Base-by-base conservation (phyloP, 2,888 invertebrate genomes). In the Leucoptera coffeella region DNA sequence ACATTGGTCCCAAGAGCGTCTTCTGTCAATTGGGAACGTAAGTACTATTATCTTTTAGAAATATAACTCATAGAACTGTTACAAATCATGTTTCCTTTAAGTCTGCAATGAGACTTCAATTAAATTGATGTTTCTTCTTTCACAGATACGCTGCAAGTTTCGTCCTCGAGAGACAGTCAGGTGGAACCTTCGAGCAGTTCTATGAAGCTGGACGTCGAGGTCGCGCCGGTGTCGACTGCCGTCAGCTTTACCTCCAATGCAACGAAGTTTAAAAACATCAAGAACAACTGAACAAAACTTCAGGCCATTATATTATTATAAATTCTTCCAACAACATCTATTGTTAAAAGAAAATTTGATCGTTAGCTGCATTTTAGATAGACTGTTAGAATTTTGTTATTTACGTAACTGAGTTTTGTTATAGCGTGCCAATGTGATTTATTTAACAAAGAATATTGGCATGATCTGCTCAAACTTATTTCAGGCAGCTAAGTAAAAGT, bases 1-100 rank as follows among this genome's bases (percentile, higher is more conserved):
- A 89, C 49, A 80, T 83, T 36, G 83, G 83, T 59, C 74, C 84
- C 60, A 75, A 83, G 72, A 86, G 87, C 43, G 81, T 92, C 41
- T 89, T 91, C 77, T 92, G 92, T 47, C 90, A 92, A 61, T 75
- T 92, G 42, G 91, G 90, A 82, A 87, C 88, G 91, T 92, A 67
- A 84, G 89, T 80, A 4, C 25, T 7, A 21, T 8, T 26, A 3
- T 19, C 27, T 28, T 10, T 17, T 12, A 10, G 6, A 17, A 7
- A 9, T 17, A 17, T 17, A 9, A 25, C n/a, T 11, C 12, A 9
- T 15, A 8, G 22, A n/a, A 14, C 17, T 12, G n/a, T n/a, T n/a
- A n/a, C n/a, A n/a, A n/a, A n/a, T n/a, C n/a, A n/a, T n/a, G n/a
- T n/a, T n/a, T n/a, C n/a, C n/a, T n/a, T n/a, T n/a, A n/a, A n/a